Evolutionary conservation across 2,888 invertebrate genomes (phyloP), one percentile per base, ranked within the genome.

Genomic region (Pseudeuparius sepicola): DNA sequence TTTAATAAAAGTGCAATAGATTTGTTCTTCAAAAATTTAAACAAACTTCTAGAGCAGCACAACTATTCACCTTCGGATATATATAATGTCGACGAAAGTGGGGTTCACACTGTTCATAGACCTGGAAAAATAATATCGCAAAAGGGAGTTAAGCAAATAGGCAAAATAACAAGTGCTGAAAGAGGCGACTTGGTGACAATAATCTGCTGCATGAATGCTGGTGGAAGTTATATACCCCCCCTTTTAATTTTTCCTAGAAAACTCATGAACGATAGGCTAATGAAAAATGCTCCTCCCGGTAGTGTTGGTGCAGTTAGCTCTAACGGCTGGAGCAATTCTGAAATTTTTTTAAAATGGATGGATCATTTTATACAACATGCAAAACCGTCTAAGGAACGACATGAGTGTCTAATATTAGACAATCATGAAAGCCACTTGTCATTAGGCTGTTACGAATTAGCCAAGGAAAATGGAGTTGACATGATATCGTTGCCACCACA

Each of bases 301-400:
- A 23, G 26, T 12, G 31, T 28, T 15, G 35, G 35, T 13, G 18
- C 31, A 12, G 28, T 24, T 24, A 31, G 18, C 15, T 14, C n/a
- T 18, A 36, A 32, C 32, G 39, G 36, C 14, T 41, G 39, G 39
- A 41, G 29, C 32, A 39, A 39, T 31, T 24, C 18, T 20, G 41
- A 40, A 18, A 41, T 31, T 15, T 41, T 41, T 33, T 25, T 26
- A 13, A 14, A 32, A 24, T 40, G 36, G 39, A 33, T 40, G 29
- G 17, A 31, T 5, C 33, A n/a, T n/a, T n/a, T n/a, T n/a, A n/a
- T n/a, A n/a, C n/a, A n/a, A n/a, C n/a, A n/a, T n/a, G n/a, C n/a
- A n/a, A n/a, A n/a, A n/a, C 16, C 16, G n/a, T 12, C 30, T 15
- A 30, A 30, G 14, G 14, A 39, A 37, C 39, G 25, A 16, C 26